Percentiles rank a stretch among this genome's conserved stretches.
phyloP scores from a whole-genome alignment of 2,113 vertebrate genomes.

The Grammomys dolichurus region DNA sequence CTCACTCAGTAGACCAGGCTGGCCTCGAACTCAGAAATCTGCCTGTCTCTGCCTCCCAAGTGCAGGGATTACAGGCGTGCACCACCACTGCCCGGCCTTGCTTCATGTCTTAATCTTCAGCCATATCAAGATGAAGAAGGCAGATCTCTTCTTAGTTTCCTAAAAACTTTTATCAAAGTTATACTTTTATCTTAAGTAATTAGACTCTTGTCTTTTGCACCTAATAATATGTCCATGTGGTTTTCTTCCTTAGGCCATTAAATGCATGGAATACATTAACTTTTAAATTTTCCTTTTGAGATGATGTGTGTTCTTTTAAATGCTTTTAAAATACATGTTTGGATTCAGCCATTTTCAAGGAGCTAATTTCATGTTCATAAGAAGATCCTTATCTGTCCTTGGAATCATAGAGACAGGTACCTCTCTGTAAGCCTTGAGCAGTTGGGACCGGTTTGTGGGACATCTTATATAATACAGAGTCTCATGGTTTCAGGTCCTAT shows the following conservation, averaged over 20 bases:
- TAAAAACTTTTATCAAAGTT: slow-evolving; percentile 26
- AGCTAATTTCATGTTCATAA: slow-evolving; percentile 54
- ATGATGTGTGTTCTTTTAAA: slow-evolving; percentile 42
- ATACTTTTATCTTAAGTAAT: slow-evolving; percentile 56
- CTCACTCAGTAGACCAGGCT: too few relatives aligned
- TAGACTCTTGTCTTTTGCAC: not conserved
- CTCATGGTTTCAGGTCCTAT: slow-evolving; percentile 21
- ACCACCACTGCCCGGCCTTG: not conserved
- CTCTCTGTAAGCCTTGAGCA: slow-evolving; percentile 23
- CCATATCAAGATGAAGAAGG: slow-evolving; percentile 5
- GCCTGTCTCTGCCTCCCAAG: too few relatives aligned
- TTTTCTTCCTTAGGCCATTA: slow-evolving; percentile 6
- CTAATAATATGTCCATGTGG: not conserved
- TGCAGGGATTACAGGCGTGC: too few relatives aligned
- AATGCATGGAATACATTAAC: not conserved
- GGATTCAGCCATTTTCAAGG: slow-evolving; percentile 19
- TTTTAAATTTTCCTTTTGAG: slow-evolving; percentile 45
- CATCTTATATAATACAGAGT: slow-evolving; percentile 17
- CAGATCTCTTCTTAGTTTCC: slow-evolving; percentile 44
- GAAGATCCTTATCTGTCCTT: slow-evolving; percentile 50
- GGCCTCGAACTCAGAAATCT: too few relatives aligned
- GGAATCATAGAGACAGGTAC: slow-evolving; percentile 40
- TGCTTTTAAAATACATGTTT: not conserved
- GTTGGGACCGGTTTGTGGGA: not conserved
- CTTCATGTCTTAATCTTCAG: slow-evolving; percentile 1